Evolutionary conservation across 2,797 vertebrate species (phyloP), one percentile per base, ranked within the genome.

Genomic region (Lepus townsendii): DNA sequence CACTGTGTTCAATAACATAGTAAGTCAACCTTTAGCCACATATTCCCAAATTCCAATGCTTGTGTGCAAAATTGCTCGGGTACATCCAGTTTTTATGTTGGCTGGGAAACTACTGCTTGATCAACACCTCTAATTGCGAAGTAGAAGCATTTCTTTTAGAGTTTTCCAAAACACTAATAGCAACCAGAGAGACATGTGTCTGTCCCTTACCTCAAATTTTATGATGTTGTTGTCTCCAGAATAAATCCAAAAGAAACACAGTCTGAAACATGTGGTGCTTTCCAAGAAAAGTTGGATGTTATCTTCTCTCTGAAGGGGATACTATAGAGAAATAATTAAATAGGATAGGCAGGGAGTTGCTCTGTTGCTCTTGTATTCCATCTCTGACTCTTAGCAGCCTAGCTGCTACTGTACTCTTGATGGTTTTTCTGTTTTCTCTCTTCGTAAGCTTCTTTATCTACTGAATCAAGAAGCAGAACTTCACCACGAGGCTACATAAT

Each of bases 141-240:
- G 86, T 90, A 91, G 93, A 90, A 91, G 83, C 62, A 17, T 93
- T 95, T 96, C 88, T 88, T 94, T 69, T 79, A 83, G 76, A 88
- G 96, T 97, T 96, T 47, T 97, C 97, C 96, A 97, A 97, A 96
- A 95, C 85, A 97, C 96, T 97, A 93, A 93, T 86, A 96, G 92
- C 93, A 97, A 97, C 96, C 96, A 98, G 95, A 93, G 95, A 80
- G 95, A 97, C 95, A 66, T 94, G 94, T 96, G 96, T 93, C 78
- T 90, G 75, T 90, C 82, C 85, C 94, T 97, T 89, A 77, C 95
- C 83, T 97, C 95, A 92, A 75, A 95, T 52, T 97, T 97, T 94
- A 90, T 95, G 87, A 94, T 95, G 95, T 95, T 97, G 88, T 96
- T 97, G 80, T 95, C 96, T 97, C 91, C 95, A 97, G 83, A 91